phyloP scores from a whole-genome alignment of 2,888 invertebrate genomes.

The Agrotis puta region DNA sequence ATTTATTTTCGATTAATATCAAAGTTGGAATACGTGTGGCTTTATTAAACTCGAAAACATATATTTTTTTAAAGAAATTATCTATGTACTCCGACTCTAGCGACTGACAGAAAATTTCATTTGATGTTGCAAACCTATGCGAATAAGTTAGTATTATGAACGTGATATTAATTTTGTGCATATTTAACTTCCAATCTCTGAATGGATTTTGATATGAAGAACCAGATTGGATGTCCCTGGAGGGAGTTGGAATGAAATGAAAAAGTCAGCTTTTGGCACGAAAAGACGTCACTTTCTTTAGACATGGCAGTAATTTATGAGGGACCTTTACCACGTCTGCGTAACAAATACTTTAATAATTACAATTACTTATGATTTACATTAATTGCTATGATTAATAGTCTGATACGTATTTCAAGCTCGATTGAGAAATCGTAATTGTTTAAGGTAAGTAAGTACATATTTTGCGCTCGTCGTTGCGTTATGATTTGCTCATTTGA shows the following conservation, averaged over 20 bases:
- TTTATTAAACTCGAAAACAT: conserved; percentile 29
- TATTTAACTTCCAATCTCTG: conserved; percentile 18
- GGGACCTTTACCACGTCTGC: not conserved
- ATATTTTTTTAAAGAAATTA: conserved; percentile 17
- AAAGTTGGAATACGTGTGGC: conserved; percentile 30
- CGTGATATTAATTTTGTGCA: conserved; percentile 40
- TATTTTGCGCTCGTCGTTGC: too few species aligned
- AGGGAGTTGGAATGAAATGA: conserved; percentile 8
- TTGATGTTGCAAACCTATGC: conserved; percentile 27
- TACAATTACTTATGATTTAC: too few species aligned
- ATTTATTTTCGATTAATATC: conserved; percentile 35
- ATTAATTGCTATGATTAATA: too few species aligned
- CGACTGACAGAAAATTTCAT: conserved; percentile 30
- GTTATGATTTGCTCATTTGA: too few species aligned
- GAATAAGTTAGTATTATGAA: conserved; percentile 21
- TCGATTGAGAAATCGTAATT: not conserved
- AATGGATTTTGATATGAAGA: conserved; percentile 20
- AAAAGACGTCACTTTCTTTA: conserved; percentile 7
- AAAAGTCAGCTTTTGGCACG: not conserved
- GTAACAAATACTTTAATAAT: not conserved
- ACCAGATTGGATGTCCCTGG: conserved; percentile 1
- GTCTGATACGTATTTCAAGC: not conserved
- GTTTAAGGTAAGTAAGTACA: too few species aligned
- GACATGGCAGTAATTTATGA: not conserved
- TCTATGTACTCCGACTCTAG: not conserved